Evolutionary conservation across 2,113 vertebrate species (phyloP).

Genomic region (Salvator merianae): DNA sequence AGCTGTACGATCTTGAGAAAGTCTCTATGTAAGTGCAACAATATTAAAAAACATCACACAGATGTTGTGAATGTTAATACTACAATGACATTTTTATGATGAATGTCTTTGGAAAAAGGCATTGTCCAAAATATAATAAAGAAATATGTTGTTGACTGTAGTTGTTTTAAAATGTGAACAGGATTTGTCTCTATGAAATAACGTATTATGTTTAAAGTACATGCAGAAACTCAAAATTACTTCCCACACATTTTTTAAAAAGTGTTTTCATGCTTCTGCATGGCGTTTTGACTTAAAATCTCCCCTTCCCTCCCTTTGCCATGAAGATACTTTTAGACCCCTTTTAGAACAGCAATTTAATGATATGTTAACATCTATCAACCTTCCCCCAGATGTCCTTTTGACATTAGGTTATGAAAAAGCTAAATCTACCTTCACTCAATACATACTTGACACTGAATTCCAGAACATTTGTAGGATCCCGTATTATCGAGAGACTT

Average conservation of each 20-base stretch:
- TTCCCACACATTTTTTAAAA: conserved; percentile 1
- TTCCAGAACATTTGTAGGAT: too few relatives aligned
- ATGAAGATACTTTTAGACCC: too few relatives aligned
- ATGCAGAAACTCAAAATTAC: not conserved
- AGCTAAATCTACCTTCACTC: too few relatives aligned
- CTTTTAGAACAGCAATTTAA: too few relatives aligned
- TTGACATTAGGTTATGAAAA: too few relatives aligned
- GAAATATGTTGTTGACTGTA: not conserved
- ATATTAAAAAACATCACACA: not conserved
- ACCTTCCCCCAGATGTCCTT: too few relatives aligned
- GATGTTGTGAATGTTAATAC: not conserved
- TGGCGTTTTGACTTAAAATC: conserved; percentile 1
- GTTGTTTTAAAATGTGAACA: not conserved
- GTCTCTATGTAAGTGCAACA: not conserved
- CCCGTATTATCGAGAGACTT: too few relatives aligned
- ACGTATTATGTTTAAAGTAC: not conserved
- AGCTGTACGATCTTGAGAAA: conserved; percentile 5
- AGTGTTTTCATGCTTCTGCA: conserved; percentile 10
- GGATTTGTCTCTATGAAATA: conserved; percentile 1
- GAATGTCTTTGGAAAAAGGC: conserved; percentile 2
- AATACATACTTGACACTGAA: too few relatives aligned
- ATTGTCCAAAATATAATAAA: not conserved
- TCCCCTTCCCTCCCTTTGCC: too few relatives aligned
- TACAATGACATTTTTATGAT: not conserved
- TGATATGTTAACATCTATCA: too few relatives aligned